Percentiles rank a stretch among this genome's conserved stretches.
Evolutionary conservation across 2,797 vertebrate genomes (phyloP).

Genomic region (Galago senegalensis): DNA sequence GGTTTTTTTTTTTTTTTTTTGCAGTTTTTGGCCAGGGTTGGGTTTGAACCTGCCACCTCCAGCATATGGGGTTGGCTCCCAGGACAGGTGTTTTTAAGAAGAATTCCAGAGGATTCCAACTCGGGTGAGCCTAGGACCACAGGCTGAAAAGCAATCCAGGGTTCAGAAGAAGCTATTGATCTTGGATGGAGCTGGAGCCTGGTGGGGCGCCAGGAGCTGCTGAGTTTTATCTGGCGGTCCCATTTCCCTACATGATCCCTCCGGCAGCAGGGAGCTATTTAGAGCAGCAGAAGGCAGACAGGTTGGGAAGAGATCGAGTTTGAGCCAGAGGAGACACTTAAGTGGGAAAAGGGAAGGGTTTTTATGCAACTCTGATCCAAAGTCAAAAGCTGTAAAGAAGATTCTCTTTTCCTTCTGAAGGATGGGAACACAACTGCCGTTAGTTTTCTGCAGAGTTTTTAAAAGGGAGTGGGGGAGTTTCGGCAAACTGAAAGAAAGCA

Average conservation of each 20-base stretch:
- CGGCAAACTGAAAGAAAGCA: neutral
- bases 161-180: neutral
- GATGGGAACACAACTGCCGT: neutral
- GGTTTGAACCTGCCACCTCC: no score
- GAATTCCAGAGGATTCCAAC: neutral
- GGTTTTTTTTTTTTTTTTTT: no score
- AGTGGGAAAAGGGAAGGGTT: neutral
- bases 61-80: no score
- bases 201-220: neutral
- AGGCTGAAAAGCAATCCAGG: constrained; percentile 10
- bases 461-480: neutral
- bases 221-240: neutral
- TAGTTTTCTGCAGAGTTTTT: neutral
- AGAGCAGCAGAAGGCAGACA: neutral
- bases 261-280: neutral
- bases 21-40: no score
- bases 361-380: neutral
- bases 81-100: constrained; percentile 34
- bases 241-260: neutral
- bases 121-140: neutral
- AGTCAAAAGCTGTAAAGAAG: neutral
- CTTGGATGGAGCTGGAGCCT: neutral
- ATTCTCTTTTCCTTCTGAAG: neutral
- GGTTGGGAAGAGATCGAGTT: neutral
- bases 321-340: neutral